Evolutionary conservation across 2,888 invertebrate species (phyloP), one percentile per base, ranked within the genome.

Genomic region (Pandemis heparana): DNA sequence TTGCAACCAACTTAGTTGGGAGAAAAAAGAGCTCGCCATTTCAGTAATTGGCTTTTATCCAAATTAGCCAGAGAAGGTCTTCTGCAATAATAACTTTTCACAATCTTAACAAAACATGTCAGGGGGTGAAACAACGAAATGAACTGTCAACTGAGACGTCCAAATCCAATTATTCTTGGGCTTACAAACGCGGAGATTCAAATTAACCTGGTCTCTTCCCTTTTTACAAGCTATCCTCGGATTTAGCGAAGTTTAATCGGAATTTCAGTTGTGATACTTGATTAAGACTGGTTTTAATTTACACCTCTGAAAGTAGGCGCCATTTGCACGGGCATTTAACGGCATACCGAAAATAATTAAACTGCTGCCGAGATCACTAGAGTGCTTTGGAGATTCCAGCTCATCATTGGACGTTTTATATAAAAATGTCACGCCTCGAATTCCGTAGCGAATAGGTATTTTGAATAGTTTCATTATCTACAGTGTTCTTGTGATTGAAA

Each of bases 81-180:
- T 85, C 83, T 82, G 83, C 88, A 85, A 86, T 89, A 90, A 91
- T 90, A 92, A 91, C 88, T 91, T 91, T 90, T 91, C 89, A 92
- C 90, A 91, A 90, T 91, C 91, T 88, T 88, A 87, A 89, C 89
- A 85, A 89, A 87, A 89, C 88, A 91, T 89, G 89, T 90, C 89
- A 89, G 84, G 86, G 89, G 89, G 86, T 85, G 88, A 86, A 87
- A 89, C 90, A 91, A 88, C 90, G 85, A 90, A 92, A 92, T 92
- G 90, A 92, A 92, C 92, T 92, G 93, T 93, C 93, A 92, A 91
- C 92, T 85, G 86, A 86, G 89, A 91, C 87, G 89, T 88, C 89
- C 89, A 89, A 92, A 92, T 92, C 91, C 92, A 93, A 92, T 94
- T 93, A 92, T 89, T 88, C 88, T 87, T 87, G 81, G 84, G 87